Evolutionary conservation across 2,797 vertebrate species (phyloP), one percentile per base, ranked within the genome.

Genomic region (Liparis tanakae): DNA sequence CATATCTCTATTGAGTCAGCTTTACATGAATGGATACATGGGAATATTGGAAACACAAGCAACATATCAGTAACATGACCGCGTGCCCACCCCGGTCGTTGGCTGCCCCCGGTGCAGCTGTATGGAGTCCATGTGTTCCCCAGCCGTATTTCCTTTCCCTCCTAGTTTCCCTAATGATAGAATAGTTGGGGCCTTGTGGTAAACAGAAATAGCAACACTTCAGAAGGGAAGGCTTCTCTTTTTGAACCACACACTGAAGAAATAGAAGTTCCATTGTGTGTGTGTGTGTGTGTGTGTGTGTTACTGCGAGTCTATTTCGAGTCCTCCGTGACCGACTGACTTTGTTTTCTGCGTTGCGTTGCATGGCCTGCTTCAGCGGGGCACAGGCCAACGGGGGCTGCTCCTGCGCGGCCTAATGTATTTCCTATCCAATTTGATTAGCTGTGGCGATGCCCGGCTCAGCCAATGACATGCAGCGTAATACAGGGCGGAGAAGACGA

Each of bases 191-290:
- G 77, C 63, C 75, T 79, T 83, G 88, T 80, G 86, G 88, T 89
- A 76, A 87, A 88, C 87, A 91, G 85, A 91, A 94, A 93, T 92
- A 93, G 90, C 80, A 91, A 81, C 86, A 85, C 81, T 89, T 90
- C 78, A 88, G 84, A 85, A 78, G 88, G 78, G 91, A 83, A 84
- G 79, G 43, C 79, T 68, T 86, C 85, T 88, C 81, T 87, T 90
- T 90, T 91, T 88, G 80, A 78, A 80, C 75, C 79, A 64, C 82
- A 88, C 7, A 48, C 70, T 73, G 75, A 79, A 83, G 88, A 90
- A 87, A 92, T 81, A 91, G 91, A 90, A 80, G 72, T 72, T 67
- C 57, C 57, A 70, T 76, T 79, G 57, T 41, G 39, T 39, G 39
- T 39, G 39, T 41, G 39, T 41, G 39, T 13, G 39, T 12, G 79